Evolutionary conservation across 2,113 vertebrate genomes (phyloP), one percentile per base, ranked within the genome.

Genomic region (Odobenus rosmarus): DNA sequence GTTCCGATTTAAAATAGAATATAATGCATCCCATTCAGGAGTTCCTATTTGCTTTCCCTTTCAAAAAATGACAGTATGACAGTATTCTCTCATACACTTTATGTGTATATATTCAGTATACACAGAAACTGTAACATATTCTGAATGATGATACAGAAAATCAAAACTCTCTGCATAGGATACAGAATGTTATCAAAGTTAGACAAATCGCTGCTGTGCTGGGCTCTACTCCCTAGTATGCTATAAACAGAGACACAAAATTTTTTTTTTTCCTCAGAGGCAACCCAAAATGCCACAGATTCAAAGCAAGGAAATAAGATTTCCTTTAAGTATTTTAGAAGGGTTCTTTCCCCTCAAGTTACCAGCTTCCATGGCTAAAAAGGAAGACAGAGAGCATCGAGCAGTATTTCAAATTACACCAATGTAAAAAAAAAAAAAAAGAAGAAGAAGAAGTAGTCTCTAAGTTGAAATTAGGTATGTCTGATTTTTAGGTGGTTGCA

Each of bases 131-230:
- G 11, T 53, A 90, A n/a, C 36, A 90, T 96, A 49, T 88, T 97
- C 71, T 96, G 64, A 97, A 96, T 57, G 3, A 96, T 90, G 21
- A 77, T 42, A 57, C 9, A 90, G 77, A 86, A 97, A 95, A 95
- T 92, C 57, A 93, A 84, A 74, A 93, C 46, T 96, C 19, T 89
- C 39, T 53, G 15, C 26, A 53, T 9, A 88, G 10, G n/a, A 86
- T 51, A 49, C n/a, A 94, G 69, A 88, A 94, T 64, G 28, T 69
- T 88, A 80, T 94, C 57, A 95, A 67, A 67, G 69, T 88, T 59
- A 85, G 42, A 90, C n/a, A 95, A 95, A 76, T 77, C 21, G 74
- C 62, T 71, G 53, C 64, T 59, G 33, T 55, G 24, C 36, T 51
- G 16, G 33, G 19, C 15, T 84, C 24, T 85, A n/a, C 4, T 85